Evolutionary conservation across 92 coral and sea anemone genomes (phyloP).

Genomic region (Plumapathes pennacea): DNA sequence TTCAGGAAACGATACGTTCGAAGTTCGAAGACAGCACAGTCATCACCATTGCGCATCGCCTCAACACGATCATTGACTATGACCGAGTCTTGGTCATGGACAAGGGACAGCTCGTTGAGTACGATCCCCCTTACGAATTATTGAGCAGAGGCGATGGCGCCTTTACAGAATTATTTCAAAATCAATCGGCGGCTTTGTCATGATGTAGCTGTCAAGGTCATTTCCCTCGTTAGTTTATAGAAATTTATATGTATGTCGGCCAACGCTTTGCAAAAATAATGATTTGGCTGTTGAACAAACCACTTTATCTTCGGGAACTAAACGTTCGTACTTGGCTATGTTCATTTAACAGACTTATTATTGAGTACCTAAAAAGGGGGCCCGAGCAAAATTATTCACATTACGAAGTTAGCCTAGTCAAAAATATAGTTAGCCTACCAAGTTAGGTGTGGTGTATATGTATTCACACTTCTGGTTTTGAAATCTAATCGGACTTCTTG

Average conservation of each 20-base stretch:
- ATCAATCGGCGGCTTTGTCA: conserved; percentile 74
- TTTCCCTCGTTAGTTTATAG: neutral
- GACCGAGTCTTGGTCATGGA: conserved; percentile 87
- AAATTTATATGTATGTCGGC: too few relatives aligned
- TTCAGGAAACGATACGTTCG: conserved; percentile 77
- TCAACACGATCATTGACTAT: conserved; percentile 80
- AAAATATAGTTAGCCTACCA: too few relatives aligned
- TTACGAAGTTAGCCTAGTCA: too few relatives aligned
- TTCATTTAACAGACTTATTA: too few relatives aligned
- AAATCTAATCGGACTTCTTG: too few relatives aligned
- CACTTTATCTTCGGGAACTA: neutral
- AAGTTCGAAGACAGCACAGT: conserved; percentile 83
- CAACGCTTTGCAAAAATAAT: too few relatives aligned
- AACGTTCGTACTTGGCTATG: too few relatives aligned
- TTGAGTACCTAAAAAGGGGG: too few relatives aligned
- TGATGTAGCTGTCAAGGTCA: too few relatives aligned
- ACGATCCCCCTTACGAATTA: conserved; percentile 65
- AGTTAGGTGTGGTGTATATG: too few relatives aligned
- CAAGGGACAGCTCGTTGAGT: conserved; percentile 72
- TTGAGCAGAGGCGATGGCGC: conserved; percentile 61
- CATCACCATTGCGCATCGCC: conserved; percentile 87
- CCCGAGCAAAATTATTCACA: too few relatives aligned
- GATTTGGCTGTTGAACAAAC: neutral
- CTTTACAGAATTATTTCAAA: conserved; percentile 73
- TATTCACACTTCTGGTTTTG: too few relatives aligned